A percentile compares a stretch with the other conserved stretches of the same genome.
phyloP scores from a whole-genome alignment of 2,888 invertebrate species.

The Punctoribates punctum region DNA sequence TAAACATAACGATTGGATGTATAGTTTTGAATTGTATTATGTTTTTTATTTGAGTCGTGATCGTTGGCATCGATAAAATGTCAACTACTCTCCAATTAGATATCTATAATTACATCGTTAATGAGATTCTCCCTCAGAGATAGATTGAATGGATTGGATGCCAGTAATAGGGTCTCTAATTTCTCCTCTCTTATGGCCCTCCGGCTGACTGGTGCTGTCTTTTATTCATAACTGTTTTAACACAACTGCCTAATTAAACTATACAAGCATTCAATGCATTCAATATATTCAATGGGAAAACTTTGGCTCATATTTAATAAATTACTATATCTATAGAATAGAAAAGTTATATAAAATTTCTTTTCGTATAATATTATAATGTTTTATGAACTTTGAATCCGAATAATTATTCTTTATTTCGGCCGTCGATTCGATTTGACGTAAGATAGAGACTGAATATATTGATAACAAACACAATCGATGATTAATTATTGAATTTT shows the following conservation, averaged over 20 bases:
- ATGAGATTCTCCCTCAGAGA: slow-evolving; percentile 33
- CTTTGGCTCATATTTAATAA: background rate
- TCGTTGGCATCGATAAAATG: slow-evolving; percentile 29
- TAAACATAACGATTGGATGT: background rate
- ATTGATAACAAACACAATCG: background rate
- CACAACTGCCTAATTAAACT: slow-evolving; percentile 38
- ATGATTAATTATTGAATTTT: slow-evolving; percentile 10
- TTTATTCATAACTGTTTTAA: slow-evolving; percentile 38
- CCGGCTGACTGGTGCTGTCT: slow-evolving; percentile 26
- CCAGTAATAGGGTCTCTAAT: slow-evolving; percentile 35
- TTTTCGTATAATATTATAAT: slow-evolving; percentile 1
- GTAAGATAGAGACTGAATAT: background rate
- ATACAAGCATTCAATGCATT: slow-evolving; percentile 15
- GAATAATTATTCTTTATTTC: background rate
- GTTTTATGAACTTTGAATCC: background rate
- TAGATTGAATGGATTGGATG: slow-evolving; percentile 15
- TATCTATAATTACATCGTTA: slow-evolving; percentile 34
- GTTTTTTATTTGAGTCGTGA: slow-evolving; percentile 19
- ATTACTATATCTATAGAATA: background rate
- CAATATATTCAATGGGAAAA: background rate
- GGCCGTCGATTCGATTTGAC: background rate
- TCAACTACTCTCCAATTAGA: slow-evolving; percentile 33
- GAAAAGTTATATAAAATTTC: slow-evolving; percentile 11
- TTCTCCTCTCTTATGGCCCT: slow-evolving; percentile 15
- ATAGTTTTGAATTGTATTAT: background rate